These are phyloP conservation scores for Lophius americanus DNA, from an alignment of 2,797 vertebrate genomes.

Conservation along the genomic window DNA sequence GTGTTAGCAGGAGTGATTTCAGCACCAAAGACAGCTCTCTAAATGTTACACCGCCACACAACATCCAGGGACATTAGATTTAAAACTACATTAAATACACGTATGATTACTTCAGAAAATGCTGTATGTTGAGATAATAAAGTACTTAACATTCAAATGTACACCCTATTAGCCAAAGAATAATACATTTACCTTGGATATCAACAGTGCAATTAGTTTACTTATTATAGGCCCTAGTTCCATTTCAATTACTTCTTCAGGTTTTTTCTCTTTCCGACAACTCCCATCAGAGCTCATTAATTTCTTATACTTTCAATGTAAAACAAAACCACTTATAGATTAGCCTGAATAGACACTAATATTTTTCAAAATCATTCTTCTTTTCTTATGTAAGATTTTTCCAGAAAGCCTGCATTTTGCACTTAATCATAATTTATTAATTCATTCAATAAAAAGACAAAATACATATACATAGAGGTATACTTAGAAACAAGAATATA, in stretches of 20 bases:
- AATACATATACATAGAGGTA: too few species aligned
- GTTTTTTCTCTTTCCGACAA: slow-evolving; percentile 44
- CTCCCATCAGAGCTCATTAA: slow-evolving; percentile 50
- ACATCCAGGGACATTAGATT: background rate
- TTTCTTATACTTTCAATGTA: slow-evolving; percentile 53
- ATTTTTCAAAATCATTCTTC: too few species aligned
- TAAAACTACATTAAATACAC: slow-evolving; percentile 1
- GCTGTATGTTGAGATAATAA: slow-evolving; percentile 17
- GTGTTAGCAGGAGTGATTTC: slow-evolving; percentile 24
- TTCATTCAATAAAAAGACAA: too few species aligned
- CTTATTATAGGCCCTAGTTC: slow-evolving; percentile 41
- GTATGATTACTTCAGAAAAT: slow-evolving; percentile 11
- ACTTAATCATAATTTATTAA: too few species aligned
- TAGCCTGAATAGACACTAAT: background rate
- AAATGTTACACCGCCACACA: background rate
- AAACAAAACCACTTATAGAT: slow-evolving; percentile 3
- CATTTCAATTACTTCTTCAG: slow-evolving; percentile 65
- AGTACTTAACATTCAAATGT: slow-evolving; percentile 43
- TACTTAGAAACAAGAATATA: too few species aligned
- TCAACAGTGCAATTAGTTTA: slow-evolving; percentile 29
- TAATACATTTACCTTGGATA: slow-evolving; percentile 46
- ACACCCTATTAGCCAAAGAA: slow-evolving; percentile 22
- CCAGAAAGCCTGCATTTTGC: too few species aligned
- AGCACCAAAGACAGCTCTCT: slow-evolving; percentile 71
- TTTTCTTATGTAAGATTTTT: too few species aligned